Evolutionary conservation across 1,140 invertebrate genomes (phyloP).

Genomic region (Zeugodacus cucurbitae): DNA sequence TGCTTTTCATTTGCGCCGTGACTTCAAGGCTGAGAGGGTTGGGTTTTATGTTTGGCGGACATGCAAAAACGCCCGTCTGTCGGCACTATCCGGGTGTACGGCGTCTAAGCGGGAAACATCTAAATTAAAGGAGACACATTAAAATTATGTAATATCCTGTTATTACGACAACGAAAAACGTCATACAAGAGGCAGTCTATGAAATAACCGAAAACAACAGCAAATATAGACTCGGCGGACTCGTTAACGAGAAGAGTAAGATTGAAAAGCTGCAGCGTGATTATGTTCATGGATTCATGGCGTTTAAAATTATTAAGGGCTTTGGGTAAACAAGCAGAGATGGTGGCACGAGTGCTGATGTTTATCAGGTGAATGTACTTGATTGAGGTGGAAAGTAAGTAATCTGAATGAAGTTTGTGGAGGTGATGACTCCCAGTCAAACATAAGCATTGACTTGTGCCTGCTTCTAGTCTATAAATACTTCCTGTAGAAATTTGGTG

Average conservation of each 20-base stretch:
- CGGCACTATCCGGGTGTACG: neutral
- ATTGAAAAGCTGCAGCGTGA: neutral
- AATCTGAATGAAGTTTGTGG: neutral
- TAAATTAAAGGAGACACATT: slow-evolving; percentile 42
- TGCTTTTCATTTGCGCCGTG: neutral
- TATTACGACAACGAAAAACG: slow-evolving; percentile 27
- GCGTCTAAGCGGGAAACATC: slow-evolving; percentile 33
- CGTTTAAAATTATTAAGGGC: neutral
- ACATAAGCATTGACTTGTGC: too few species aligned
- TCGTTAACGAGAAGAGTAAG: neutral
- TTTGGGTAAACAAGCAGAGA: neutral
- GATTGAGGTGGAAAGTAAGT: slow-evolving; percentile 1
- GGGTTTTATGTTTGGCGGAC: neutral
- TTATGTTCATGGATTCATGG: neutral
- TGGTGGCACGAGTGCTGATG: neutral
- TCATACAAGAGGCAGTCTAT: neutral
- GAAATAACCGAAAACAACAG: neutral
- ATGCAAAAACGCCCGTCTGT: slow-evolving; percentile 9
- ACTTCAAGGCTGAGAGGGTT: neutral
- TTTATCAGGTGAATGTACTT: neutral
- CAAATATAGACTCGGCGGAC: neutral
- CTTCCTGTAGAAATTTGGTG: too few species aligned
- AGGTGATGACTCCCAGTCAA: neutral
- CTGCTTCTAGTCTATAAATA: too few species aligned
- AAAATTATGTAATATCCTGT: slow-evolving; percentile 41